phyloP scores from a whole-genome alignment of 2,888 invertebrate genomes.

The Seira sanloemensis region DNA sequence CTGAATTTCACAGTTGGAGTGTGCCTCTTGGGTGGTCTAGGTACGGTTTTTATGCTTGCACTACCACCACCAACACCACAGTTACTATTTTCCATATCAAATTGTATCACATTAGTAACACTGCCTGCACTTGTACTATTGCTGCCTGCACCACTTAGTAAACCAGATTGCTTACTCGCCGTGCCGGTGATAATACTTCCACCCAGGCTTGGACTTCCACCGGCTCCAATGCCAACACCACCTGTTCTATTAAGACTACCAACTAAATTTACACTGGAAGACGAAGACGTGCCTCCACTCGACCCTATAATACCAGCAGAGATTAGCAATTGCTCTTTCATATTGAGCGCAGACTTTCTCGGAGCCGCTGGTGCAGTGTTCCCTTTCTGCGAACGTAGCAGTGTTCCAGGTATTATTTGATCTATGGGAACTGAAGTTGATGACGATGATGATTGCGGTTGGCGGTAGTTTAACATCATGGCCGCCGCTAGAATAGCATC shows the following conservation, averaged over 20 bases:
- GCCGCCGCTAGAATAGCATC: conserved; percentile 73
- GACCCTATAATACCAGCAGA: conserved; percentile 58
- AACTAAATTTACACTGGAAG: conserved; percentile 30
- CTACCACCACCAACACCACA: conserved; percentile 17
- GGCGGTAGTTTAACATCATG: conserved; percentile 71
- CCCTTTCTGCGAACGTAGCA: conserved; percentile 23
- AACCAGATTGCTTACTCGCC: conserved; percentile 15
- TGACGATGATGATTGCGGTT: conserved; percentile 40
- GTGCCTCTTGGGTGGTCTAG: conserved; percentile 71
- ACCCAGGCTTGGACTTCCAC: conserved; percentile 36
- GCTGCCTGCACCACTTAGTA: conserved; percentile 24
- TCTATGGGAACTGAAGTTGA: background rate
- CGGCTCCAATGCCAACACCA: conserved; percentile 39
- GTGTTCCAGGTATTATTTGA: conserved; percentile 38
- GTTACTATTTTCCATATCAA: conserved; percentile 46
- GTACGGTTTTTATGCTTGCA: conserved; percentile 61
- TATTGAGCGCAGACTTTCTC: conserved; percentile 61
- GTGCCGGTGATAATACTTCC: background rate
- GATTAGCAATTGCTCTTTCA: conserved; percentile 67
- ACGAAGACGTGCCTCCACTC: conserved; percentile 27
- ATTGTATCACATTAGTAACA: conserved; percentile 63
- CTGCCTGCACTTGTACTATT: conserved; percentile 20
- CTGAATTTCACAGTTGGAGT: conserved; percentile 72
- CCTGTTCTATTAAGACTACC: conserved; percentile 50
- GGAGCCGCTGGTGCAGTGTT: conserved; percentile 44